phyloP scores from a whole-genome alignment of 2,797 vertebrate genomes.

The Phataginus tetradactyla region DNA sequence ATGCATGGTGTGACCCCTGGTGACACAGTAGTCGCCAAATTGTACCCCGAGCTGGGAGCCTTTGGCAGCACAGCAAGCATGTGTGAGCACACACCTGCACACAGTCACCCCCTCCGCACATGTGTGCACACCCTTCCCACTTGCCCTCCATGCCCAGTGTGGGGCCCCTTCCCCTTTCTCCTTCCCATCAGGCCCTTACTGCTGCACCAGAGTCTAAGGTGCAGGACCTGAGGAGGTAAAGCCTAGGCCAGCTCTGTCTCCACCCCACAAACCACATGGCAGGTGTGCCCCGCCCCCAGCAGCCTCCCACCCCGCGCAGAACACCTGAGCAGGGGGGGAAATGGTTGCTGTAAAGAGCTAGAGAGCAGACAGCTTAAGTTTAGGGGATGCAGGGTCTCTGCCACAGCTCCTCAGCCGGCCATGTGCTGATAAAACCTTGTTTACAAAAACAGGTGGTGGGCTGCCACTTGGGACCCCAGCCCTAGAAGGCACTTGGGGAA shows the following conservation, averaged over 20 bases:
- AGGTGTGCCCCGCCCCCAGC: too few relatives aligned
- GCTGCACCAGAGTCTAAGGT: neutral
- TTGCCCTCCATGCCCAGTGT: neutral
- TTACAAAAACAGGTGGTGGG: neutral
- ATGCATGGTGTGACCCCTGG: neutral
- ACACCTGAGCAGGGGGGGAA: neutral
- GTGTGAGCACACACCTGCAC: neutral
- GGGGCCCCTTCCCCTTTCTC: neutral
- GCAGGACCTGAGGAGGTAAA: rapidly evolving
- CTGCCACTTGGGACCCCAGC: too few relatives aligned
- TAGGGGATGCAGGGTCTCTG: neutral
- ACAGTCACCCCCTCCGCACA: neutral
- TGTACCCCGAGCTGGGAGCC: neutral
- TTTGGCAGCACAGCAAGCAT: neutral
- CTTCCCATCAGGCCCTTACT: neutral
- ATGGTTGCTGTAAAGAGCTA: neutral
- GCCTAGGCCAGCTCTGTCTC: neutral
- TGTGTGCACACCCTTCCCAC: neutral
- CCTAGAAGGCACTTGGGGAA: neutral
- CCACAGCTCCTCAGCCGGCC: neutral
- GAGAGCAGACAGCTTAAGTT: neutral
- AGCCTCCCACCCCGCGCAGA: neutral
- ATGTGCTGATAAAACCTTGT: neutral
- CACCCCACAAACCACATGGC: neutral
- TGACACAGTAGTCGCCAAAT: rapidly evolving